A percentile compares a stretch with the other conserved stretches of the same genome.
Conservation (phyloP, 2,888 invertebrate species). For the Selenia dentaria region DNA sequence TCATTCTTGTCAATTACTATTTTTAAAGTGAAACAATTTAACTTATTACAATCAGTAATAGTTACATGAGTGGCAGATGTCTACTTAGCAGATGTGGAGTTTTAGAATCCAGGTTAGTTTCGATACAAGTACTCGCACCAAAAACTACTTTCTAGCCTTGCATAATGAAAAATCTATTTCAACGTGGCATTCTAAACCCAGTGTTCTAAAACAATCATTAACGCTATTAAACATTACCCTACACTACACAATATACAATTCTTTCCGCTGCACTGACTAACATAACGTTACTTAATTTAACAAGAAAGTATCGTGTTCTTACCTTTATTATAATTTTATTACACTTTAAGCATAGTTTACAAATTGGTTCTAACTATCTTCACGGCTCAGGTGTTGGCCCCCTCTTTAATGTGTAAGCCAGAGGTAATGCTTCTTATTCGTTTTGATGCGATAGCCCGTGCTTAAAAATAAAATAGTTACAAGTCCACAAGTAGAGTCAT, state of each 20-base stretch:
- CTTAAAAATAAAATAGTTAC: neutral
- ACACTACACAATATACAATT: constrained; percentile 4
- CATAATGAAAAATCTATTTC: too few species aligned
- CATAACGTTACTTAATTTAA: constrained; percentile 62
- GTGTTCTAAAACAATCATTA: neutral
- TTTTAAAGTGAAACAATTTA: too few species aligned
- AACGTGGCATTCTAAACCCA: too few species aligned
- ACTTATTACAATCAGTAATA: too few species aligned
- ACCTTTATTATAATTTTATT: constrained; percentile 52
- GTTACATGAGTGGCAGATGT: too few species aligned
- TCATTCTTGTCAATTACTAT: too few species aligned
- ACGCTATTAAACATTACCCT: constrained; percentile 1
- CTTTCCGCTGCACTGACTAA: constrained; percentile 37
- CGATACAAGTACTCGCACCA: too few species aligned
- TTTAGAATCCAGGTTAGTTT: too few species aligned
- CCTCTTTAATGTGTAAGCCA: constrained; percentile 40
- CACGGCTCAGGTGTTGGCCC: constrained; percentile 37
- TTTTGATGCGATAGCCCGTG: constrained; percentile 19
- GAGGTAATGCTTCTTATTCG: constrained; percentile 25
- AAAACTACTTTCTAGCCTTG: too few species aligned
- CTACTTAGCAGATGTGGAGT: too few species aligned
- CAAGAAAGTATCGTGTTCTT: constrained; percentile 38
- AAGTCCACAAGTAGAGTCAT: constrained; percentile 9
- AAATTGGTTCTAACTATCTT: constrained; percentile 43
- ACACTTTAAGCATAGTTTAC: constrained; percentile 44